Evolutionary conservation across 2,888 invertebrate genomes (phyloP).

Genomic region (Leptogaster cylindrica): DNA sequence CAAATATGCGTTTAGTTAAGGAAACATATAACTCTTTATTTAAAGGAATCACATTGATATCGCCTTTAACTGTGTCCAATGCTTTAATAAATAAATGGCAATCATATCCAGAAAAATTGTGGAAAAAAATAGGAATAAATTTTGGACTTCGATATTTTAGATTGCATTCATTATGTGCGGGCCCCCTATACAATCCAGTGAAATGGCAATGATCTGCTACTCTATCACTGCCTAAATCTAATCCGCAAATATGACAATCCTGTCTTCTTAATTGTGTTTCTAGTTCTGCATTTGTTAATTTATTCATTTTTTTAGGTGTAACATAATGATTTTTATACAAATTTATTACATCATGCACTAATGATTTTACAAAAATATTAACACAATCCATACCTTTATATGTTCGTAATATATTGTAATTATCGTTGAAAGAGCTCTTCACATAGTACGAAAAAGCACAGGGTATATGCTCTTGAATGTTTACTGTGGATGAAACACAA

Average conservation of each 20-base stretch:
- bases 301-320: slow-evolving; percentile 1
- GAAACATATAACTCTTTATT: too few relatives aligned
- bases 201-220: slow-evolving; percentile 12
- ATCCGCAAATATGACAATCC: slow-evolving; percentile 19
- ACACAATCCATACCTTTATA: too few relatives aligned
- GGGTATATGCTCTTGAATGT: slow-evolving; percentile 40
- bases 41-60: too few relatives aligned
- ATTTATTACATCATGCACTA: slow-evolving; percentile 14
- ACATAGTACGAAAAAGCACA: slow-evolving; percentile 41
- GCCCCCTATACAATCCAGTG: too few relatives aligned
- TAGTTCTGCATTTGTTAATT: neutral
- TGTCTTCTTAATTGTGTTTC: neutral
- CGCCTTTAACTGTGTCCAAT: too few relatives aligned
- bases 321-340: neutral
- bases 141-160: slow-evolving; percentile 8
- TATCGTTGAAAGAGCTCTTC: slow-evolving; percentile 20
- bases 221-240: neutral
- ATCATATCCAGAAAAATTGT: slow-evolving; percentile 14
- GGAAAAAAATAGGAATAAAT: slow-evolving; percentile 1
- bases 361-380: neutral
- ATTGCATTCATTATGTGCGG: slow-evolving; percentile 15
- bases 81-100: too few relatives aligned
- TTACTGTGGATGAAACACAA: slow-evolving; percentile 23
- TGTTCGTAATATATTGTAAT: slow-evolving; percentile 10
- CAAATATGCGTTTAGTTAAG: too few relatives aligned